Evolutionary conservation across 1,140 invertebrate species (phyloP), one percentile per base, ranked within the genome.

Genomic region (Drosophila arizonae): DNA sequence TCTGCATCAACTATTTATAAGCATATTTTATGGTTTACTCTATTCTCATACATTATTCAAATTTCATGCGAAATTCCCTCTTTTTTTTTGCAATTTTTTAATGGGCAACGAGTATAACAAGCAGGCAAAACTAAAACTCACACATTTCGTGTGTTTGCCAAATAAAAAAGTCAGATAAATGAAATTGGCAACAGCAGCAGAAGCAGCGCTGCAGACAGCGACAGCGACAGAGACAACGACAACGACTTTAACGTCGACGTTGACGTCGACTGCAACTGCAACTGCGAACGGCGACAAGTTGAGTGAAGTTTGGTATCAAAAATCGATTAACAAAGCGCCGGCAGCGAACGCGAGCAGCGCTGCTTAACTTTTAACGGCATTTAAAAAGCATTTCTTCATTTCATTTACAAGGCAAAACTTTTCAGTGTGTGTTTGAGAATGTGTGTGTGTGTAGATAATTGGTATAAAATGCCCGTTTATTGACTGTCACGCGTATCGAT

Each of bases 401-500:
- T 62, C 39, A 79, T 74, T 81, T 68, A 68, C 70, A 80, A 81
- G 68, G 70, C 63, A 39, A 67, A 67, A 72, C 26, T 70, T 70
- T 63, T 39, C 60, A 65, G 39, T 51, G 6, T 57, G 15, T n/a
- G 6, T 76, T 33, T 63, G 8, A 15, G 21, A 55, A 43, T 72
- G 21, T 57, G 41, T 65, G 48, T 67, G 48, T 15, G 24, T 63
- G 72, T 63, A 77, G 75, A 87, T 87, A 87, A 87, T 87, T 87
- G 84, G 72, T 82, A 87, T 81, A 87, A 82, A 88, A 87, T 87
- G 72, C 69, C 75, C 69, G 72, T 76, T 86, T 87, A 86, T 79
- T 86, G 84, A 84, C 46, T 76, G 82, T 86, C 82, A 87, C 79
- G 76, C 79, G 76, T 82, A 88, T 86, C 82, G 82, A 87, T 86